Percentiles rank a stretch among this genome's conserved stretches.
These are phyloP conservation scores for Trachelus stipa DNA, from an alignment of 2,888 invertebrate species.

Conservation along the genomic window DNA sequence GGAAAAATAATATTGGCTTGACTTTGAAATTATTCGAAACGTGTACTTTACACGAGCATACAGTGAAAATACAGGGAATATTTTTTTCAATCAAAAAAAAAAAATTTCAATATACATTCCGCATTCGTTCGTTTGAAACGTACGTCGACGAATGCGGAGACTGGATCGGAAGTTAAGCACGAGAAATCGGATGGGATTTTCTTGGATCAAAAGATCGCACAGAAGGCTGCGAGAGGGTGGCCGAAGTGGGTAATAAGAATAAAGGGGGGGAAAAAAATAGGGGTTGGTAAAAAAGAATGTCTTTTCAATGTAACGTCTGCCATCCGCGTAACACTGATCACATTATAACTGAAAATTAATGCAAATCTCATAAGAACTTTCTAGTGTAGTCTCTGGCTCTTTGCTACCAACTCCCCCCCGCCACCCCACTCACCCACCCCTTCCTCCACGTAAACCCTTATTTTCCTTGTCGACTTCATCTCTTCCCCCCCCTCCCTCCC, in stretches of 20 bases:
- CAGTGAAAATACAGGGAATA: rapidly evolving
- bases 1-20: background rate
- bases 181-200: background rate
- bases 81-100: background rate
- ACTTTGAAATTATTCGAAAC: background rate
- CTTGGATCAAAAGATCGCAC: background rate
- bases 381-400: background rate
- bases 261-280: background rate
- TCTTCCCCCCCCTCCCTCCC: no score
- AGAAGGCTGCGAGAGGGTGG: background rate
- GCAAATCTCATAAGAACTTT: slow-evolving; percentile 23
- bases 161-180: background rate
- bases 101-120: background rate
- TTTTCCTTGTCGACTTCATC: background rate
- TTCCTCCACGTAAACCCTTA: background rate
- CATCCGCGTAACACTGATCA: slow-evolving; percentile 16
- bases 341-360: slow-evolving; percentile 26
- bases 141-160: background rate
- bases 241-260: slow-evolving; percentile 12
- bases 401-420: background rate
- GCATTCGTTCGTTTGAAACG: background rate
- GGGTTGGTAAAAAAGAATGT: background rate
- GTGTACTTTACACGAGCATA: background rate
- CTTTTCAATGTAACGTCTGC: background rate
- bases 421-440: rapidly evolving